Base-by-base conservation (phyloP, 23 tunicate genomes). In the Ciona savignyi region DNA sequence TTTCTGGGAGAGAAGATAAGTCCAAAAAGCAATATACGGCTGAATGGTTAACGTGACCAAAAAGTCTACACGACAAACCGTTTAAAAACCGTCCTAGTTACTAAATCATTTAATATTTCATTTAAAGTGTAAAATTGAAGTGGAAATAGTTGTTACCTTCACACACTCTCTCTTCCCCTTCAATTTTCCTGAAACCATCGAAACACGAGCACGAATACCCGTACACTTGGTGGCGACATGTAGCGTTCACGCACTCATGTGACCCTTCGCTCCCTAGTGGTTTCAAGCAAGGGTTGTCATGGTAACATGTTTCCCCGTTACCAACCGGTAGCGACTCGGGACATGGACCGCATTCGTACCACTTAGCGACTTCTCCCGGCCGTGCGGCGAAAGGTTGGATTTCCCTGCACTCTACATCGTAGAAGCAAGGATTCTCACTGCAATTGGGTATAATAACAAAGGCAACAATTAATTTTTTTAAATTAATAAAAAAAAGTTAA, bases 251-350 rank as follows among this genome's bases (percentile, higher is more conserved):
- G 60, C 96, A 89, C 51, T 77, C 25, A 77, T 75, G 77, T 0
- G 70, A 27, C 24, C 32, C 70, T 30, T 60, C 70, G 15, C 42
- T 48, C 11, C 69, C 81, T 26, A 33, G 25, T 4, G 62, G 29
- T 2, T 31, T 29, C 56, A 78, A 29, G 80, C 96, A 89, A 9
- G 83, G 88, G 76, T 89, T 89, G 73, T 77, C 84, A 73, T 89
- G 84, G 84, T 65, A 89, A 83, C 96, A 89, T 22, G 84, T 66
- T 35, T 89, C 96, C 19, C 96, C 96, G 56, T 89, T 77, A 4
- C 96, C 88, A 9, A 35, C 27, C 23, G 77, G 77, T 20, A 89
- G 60, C 2, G 77, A 27, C 0, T 25, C 66, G 1, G 96, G 96
- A 82, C 96, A 89, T 28, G 27, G 19, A 19, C 84, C 96, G 68